phyloP scores from a whole-genome alignment of 2,797 vertebrate species.

The Sebastiscus albofasciatus region DNA sequence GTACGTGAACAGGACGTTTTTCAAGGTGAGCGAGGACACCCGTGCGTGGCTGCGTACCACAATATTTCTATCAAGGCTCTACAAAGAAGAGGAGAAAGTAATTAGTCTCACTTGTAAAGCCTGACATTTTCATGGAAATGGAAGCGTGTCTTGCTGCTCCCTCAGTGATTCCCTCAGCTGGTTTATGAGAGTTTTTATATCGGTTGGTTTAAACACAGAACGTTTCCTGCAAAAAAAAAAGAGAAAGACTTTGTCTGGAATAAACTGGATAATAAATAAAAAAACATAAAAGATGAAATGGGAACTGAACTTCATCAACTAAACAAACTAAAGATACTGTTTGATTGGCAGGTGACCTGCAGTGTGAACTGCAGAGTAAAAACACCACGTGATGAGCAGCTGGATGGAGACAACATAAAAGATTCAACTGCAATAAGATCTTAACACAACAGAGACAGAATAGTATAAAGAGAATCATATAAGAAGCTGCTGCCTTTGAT shows the following conservation, averaged over 20 bases:
- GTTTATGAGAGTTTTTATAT: background rate
- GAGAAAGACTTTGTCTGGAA: background rate
- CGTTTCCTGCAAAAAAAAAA: background rate
- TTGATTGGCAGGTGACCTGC: background rate
- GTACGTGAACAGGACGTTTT: conserved; percentile 94
- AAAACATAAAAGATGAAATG: background rate
- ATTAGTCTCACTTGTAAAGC: background rate
- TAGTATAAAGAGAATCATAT: background rate
- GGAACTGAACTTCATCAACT: background rate
- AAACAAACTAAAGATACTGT: background rate
- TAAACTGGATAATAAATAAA: background rate
- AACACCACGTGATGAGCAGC: background rate
- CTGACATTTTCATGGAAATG: background rate
- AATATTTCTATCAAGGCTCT: conserved; percentile 93
- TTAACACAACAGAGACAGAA: background rate
- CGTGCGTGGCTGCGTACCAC: conserved; percentile 92
- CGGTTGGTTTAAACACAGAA: background rate
- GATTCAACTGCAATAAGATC: background rate
- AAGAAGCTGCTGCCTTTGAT: background rate
- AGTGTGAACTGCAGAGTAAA: background rate
- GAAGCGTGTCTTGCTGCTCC: background rate
- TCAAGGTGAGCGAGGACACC: conserved; percentile 94
- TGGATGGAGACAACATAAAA: background rate
- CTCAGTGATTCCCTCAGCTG: background rate
- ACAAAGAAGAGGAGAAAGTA: conserved; percentile 18